Conservation (phyloP, 2,797 vertebrate species). For the Parauchenoglanis ngamensis region DNA sequence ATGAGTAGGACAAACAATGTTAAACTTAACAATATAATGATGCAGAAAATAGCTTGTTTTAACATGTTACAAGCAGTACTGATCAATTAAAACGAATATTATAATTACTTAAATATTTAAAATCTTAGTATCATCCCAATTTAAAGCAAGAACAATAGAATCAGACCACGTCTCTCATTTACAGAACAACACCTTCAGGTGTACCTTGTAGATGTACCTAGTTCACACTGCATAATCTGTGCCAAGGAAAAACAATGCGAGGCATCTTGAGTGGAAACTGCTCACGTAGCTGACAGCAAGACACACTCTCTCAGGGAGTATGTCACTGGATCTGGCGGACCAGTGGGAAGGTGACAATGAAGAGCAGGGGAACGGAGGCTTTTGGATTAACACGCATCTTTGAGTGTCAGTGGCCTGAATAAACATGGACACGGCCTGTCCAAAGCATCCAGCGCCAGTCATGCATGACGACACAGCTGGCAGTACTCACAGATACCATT, state of each 20-base stretch:
- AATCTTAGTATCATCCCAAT: neutral
- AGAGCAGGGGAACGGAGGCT: conserved; percentile 7
- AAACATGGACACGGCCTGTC: conserved; percentile 31
- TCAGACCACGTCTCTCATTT: neutral
- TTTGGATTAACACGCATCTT: conserved; percentile 32
- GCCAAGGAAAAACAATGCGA: neutral
- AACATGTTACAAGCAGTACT: neutral
- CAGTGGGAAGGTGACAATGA: conserved; percentile 26
- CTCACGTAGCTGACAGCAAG: conserved; percentile 12
- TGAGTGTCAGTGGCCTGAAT: conserved; percentile 49
- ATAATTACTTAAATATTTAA: neutral
- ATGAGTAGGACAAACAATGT: neutral
- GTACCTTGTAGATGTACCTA: neutral
- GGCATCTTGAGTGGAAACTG: neutral
- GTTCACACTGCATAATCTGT: conserved; percentile 2
- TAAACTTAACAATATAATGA: neutral
- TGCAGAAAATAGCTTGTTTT: neutral
- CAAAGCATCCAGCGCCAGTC: conserved; percentile 25
- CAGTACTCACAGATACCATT: neutral
- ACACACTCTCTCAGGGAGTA: neutral
- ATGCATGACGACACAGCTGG: conserved; percentile 45
- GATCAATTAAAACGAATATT: neutral
- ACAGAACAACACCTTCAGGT: conserved; percentile 8
- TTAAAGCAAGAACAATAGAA: neutral
- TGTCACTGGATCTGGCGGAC: conserved; percentile 18